Conservation (phyloP, 2,888 invertebrate genomes). For the Ariolimax columbianus region DNA sequence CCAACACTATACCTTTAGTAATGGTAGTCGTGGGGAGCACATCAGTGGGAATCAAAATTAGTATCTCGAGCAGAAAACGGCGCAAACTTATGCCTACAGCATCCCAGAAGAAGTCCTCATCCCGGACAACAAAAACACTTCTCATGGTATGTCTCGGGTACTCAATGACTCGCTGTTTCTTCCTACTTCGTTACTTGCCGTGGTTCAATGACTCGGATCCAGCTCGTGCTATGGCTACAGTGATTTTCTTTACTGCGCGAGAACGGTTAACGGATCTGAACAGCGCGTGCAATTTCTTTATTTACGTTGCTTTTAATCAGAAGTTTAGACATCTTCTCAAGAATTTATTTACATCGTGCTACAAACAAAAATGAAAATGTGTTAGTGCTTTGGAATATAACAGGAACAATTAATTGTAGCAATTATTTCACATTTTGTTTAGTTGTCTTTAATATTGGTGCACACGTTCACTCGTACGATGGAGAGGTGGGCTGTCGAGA, state of each 20-base stretch:
- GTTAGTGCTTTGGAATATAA: not conserved
- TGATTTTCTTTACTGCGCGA: not conserved
- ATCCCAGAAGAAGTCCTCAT: not conserved
- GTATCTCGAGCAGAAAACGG: not conserved
- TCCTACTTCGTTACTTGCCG: not conserved
- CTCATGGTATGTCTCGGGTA: not conserved
- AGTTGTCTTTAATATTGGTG: too few species aligned
- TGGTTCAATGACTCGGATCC: not conserved
- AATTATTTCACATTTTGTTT: too few species aligned
- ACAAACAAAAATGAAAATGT: not conserved
- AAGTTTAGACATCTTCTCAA: not conserved
- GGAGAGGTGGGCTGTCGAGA: too few species aligned
- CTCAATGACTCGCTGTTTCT: not conserved
- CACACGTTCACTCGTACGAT: too few species aligned
- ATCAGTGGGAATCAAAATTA: not conserved
- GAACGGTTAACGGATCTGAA: not conserved
- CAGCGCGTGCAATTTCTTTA: slow-evolving; percentile 5
- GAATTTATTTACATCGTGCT: not conserved
- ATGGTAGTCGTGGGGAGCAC: not conserved
- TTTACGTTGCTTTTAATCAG: slow-evolving; percentile 1
- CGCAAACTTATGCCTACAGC: not conserved
- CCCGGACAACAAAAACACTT: not conserved
- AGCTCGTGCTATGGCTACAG: not conserved
- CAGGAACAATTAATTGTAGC: too few species aligned
- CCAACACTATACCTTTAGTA: not conserved